Base-by-base conservation (phyloP, 2,888 invertebrate genomes). In the Lasioglossum morio region DNA sequence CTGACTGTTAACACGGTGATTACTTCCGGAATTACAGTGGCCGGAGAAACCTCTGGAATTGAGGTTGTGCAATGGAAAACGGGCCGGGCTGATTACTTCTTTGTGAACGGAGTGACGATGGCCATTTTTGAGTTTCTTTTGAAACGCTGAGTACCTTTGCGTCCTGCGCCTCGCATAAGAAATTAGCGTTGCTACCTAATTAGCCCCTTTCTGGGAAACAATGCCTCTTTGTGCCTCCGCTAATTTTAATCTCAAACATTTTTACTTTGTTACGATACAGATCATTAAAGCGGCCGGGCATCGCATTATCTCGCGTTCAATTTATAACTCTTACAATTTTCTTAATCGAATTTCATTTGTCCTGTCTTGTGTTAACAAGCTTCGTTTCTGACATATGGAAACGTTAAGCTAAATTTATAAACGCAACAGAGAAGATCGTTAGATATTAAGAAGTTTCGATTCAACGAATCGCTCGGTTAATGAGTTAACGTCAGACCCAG, bases 81-180 rank as follows among this genome's bases (percentile, higher is more conserved):
- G 69, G 69, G 69, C 40, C 69, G 69, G 34, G 37, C 34, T 69
- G 69, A 69, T 69, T 69, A 40, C 69, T 69, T 69, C 69, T 69
- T 69, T 69, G 37, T 69, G 34, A 40, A 34, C 37, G 69, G 37
- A 37, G 69, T n/a, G 69, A 40, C 69, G 34, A 69, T 40, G 23
- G 37, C 69, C 37, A 69, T 69, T 69, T 69, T 69, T 69, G 37
- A 69, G 37, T n/a, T 69, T 34, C 69, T 40, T 69, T 69, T 69
- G 34, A 34, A 34, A 66, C 19, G 34, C 1, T 34, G 34, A 37
- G 34, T 66, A 34, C 66, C 23, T 69, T 37, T n/a, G 37, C 69
- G 34, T 69, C 19, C 66, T 34, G 69, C 34, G 23, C 10, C 23
- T 69, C 69, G 19, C 23, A 69, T 40, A 69, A 69, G 69, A 69